phyloP scores from a whole-genome alignment of 2,113 vertebrate genomes.

The Caranx melampygus region DNA sequence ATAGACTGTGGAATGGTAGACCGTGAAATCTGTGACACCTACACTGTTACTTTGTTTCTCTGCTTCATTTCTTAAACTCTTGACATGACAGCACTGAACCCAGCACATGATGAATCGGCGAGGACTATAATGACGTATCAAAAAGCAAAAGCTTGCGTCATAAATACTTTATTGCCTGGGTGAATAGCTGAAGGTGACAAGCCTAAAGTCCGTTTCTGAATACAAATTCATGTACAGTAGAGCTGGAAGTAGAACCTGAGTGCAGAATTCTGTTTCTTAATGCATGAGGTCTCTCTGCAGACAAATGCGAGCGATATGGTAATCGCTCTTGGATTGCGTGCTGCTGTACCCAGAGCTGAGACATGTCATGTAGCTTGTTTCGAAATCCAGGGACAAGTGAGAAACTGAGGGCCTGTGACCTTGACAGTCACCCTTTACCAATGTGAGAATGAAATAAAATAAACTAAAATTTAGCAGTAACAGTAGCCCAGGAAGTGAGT shows the following conservation, averaged over 20 bases:
- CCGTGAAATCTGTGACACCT: slow-evolving; percentile 42
- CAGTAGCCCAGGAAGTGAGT: slow-evolving; percentile 36
- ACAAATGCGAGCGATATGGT: slow-evolving; percentile 65
- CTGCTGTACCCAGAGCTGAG: slow-evolving; percentile 51
- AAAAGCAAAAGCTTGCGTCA: slow-evolving; percentile 67
- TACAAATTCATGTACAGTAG: slow-evolving; percentile 73
- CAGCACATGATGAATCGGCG: slow-evolving; percentile 25
- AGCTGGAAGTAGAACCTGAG: slow-evolving; percentile 55
- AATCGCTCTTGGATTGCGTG: slow-evolving; percentile 66
- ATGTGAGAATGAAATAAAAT: slow-evolving; percentile 13
- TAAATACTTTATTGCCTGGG: slow-evolving; percentile 75
- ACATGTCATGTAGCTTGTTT: slow-evolving; percentile 61
- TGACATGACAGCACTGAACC: slow-evolving; percentile 46
- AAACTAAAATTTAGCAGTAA: not conserved
- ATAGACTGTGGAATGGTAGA: slow-evolving; percentile 39
- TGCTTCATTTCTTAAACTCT: slow-evolving; percentile 55
- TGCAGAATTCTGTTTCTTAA: slow-evolving; percentile 76
- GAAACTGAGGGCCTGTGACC: slow-evolving; percentile 63
- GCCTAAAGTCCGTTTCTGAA: slow-evolving; percentile 59
- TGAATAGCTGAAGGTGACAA: slow-evolving; percentile 73
- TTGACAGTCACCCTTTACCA: slow-evolving; percentile 51
- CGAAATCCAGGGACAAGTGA: slow-evolving; percentile 66
- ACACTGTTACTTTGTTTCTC: slow-evolving; percentile 42
- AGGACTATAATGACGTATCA: slow-evolving; percentile 55
- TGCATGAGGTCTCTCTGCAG: slow-evolving; percentile 68